These are phyloP conservation scores for Loripinus fragilis DNA, from an alignment of 2,888 invertebrate genomes.

Conservation along the genomic window DNA sequence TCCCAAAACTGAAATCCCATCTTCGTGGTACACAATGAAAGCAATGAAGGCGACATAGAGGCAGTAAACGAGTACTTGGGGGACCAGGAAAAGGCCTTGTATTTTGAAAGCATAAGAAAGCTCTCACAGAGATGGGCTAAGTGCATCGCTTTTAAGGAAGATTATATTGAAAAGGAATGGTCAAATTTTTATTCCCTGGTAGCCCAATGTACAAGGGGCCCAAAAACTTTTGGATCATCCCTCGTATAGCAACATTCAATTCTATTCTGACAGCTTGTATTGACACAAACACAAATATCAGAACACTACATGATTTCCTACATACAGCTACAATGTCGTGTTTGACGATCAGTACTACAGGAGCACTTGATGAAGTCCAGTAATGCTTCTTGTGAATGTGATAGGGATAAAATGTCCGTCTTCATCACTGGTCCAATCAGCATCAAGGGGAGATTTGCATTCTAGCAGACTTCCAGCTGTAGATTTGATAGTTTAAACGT, in stretches of 20 bases:
- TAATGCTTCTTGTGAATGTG: slow-evolving; percentile 13
- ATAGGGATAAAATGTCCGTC: slow-evolving; percentile 6
- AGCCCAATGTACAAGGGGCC: too few species aligned
- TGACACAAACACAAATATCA: slow-evolving; percentile 1
- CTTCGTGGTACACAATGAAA: too few species aligned
- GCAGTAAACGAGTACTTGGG: too few species aligned
- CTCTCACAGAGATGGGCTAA: too few species aligned
- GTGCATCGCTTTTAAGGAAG: too few species aligned
- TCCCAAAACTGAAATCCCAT: too few species aligned
- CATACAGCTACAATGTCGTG: slow-evolving; percentile 8
- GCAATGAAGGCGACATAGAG: too few species aligned
- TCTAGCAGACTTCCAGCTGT: slow-evolving; percentile 25
- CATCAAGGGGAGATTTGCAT: slow-evolving; percentile 15
- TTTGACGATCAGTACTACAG: slow-evolving; percentile 7
- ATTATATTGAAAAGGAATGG: too few species aligned
- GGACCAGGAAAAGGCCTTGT: too few species aligned
- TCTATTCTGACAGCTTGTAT: slow-evolving; percentile 2
- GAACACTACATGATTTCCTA: neutral
- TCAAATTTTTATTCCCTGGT: too few species aligned
- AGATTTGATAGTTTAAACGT: slow-evolving; percentile 5
- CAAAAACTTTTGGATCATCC: too few species aligned
- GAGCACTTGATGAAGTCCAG: slow-evolving; percentile 9
- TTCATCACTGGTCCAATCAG: slow-evolving; percentile 10
- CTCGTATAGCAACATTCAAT: slow-evolving; percentile 1
- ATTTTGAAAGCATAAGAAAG: too few species aligned